phyloP scores from a whole-genome alignment of 92 coral and sea anemone species.

The Epizoanthus ramosus region DNA sequence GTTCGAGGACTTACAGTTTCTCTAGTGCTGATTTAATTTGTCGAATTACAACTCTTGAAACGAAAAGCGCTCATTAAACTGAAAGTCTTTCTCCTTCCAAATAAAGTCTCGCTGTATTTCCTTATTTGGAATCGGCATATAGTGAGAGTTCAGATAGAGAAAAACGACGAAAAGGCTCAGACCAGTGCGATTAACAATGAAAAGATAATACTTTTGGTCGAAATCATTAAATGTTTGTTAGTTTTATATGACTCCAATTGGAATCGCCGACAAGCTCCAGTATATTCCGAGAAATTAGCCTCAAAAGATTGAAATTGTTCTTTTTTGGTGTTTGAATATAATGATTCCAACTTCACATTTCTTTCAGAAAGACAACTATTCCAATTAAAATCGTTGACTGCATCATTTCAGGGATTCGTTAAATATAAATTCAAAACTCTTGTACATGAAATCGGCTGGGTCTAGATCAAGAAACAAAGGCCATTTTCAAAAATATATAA shows the following conservation, averaged over 20 bases:
- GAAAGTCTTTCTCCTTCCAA: too few relatives aligned
- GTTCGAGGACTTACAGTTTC: constrained; percentile 27
- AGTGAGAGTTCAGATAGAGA: too few relatives aligned
- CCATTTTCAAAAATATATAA: constrained; percentile 19
- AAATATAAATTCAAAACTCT: constrained; percentile 19
- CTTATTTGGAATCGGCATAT: constrained; percentile 5
- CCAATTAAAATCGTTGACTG: constrained; percentile 15
- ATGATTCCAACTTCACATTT: constrained; percentile 21
- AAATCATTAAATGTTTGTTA: constrained; percentile 11
- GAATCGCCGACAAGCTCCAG: neutral
- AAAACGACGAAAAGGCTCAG: constrained; percentile 15
- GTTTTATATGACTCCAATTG: constrained; percentile 19
- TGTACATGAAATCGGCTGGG: constrained; percentile 21
- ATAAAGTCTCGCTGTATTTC: too few relatives aligned
- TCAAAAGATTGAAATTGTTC: constrained; percentile 14
- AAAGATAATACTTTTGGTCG: constrained; percentile 15
- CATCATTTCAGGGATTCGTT: constrained; percentile 20
- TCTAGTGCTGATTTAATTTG: constrained; percentile 28
- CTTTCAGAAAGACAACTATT: constrained; percentile 15
- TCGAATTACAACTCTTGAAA: constrained; percentile 21
- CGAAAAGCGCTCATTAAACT: too few relatives aligned
- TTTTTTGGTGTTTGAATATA: constrained; percentile 20
- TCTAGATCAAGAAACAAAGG: constrained; percentile 22
- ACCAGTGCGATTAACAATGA: constrained; percentile 11
- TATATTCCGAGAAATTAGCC: neutral